phyloP scores from a whole-genome alignment of 2,797 vertebrate species.

The Momotus momota region DNA sequence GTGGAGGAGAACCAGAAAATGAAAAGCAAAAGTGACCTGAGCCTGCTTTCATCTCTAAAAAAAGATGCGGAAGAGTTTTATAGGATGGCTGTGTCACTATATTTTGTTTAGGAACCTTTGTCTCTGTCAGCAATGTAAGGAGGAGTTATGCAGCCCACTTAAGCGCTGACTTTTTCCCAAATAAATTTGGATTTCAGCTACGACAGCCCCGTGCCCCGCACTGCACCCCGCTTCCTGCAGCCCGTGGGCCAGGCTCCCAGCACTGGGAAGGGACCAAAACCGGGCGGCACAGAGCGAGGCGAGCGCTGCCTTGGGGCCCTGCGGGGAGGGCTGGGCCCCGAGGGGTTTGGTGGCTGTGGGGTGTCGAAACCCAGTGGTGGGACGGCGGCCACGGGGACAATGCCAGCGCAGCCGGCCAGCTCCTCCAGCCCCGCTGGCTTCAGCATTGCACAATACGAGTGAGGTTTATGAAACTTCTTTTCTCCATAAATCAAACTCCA shows the following conservation, averaged over 20 bases:
- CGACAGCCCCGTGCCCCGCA: accelerated
- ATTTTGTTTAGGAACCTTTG: neutral
- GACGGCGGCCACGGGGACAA: accelerated
- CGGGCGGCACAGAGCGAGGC: accelerated
- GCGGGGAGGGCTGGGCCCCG: accelerated
- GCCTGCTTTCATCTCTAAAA: neutral
- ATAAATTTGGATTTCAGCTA: neutral
- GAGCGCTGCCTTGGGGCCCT: accelerated
- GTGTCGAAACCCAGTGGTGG: neutral
- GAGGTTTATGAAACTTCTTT: neutral
- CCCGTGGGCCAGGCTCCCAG: accelerated
- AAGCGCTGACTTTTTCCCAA: neutral
- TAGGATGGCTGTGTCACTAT: neutral
- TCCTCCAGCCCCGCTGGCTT: accelerated
- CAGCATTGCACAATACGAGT: neutral
- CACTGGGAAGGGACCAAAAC: accelerated
- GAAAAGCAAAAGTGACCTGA: neutral
- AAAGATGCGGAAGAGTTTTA: neutral
- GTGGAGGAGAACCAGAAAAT: neutral
- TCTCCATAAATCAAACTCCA: neutral
- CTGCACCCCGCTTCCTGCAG: neutral
- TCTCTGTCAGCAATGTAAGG: neutral
- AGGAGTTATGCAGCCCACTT: neutral
- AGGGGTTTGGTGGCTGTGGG: accelerated
- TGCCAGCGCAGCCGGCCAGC: accelerated